Evolutionary conservation across 1,140 invertebrate species (phyloP), one percentile per base, ranked within the genome.

Genomic region (Drosophila funebris): DNA sequence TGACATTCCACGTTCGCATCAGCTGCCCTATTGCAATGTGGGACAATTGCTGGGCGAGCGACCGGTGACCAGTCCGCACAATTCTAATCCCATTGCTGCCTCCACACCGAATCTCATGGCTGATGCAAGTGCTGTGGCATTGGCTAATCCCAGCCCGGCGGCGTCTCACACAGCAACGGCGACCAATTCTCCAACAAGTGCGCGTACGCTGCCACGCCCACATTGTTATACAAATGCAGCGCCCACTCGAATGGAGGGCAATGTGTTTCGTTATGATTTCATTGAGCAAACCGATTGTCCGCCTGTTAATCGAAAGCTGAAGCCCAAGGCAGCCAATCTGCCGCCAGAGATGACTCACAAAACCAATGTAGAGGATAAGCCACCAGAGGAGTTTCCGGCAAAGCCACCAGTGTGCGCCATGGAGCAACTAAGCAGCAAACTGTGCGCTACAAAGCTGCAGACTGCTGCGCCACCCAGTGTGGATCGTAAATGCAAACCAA

Each of bases 171-270:
- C 64, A 37, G 18, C 62, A 44, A 14, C 72, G 31, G 52, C 41
- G 2, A 37, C 50, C 11, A 63, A 71, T 43, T 75, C 89, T 58
- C 43, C 89, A 1, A 83, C 63, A 5, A 87, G 78, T 88, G 67
- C 77, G 22, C 76, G 76, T 5, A 91, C 83, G 2, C 43, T 91
- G 58, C 78, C 87, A 22, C 87, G 92, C 24, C 93, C 93, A 53
- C 95, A 96, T 83, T 95, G 94, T 71, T 96, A 96, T 76, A 94
- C 94, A n/a, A 96, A 96, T 92, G 95, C 95, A 7, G 94, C 94
- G 6, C 94, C 94, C 29, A 93, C 92, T 1, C 92, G 91, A 11
- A 73, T 93, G 16, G 94, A 95, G 31, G 94, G 94, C 14, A 93
- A 92, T 62, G 93, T 94, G 2, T 93, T 94, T 73, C 92, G 92